Base-by-base conservation (phyloP, 1,140 invertebrate genomes). In the Sinonovacula constricta region DNA sequence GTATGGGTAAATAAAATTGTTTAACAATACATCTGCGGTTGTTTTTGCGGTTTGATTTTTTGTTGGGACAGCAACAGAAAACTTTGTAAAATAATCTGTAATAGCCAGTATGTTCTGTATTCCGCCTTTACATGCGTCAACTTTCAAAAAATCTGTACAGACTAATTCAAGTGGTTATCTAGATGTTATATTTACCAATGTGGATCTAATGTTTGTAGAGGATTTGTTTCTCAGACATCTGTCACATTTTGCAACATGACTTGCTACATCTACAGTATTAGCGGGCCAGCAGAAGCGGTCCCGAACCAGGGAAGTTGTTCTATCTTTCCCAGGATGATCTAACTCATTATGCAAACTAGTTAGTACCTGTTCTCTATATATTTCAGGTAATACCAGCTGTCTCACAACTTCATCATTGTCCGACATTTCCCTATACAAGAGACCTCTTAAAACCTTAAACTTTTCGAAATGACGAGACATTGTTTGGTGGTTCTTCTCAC, bases 211-310 rank as follows among this genome's bases (percentile, higher is more conserved):
- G 5, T 24, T 22, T 7, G 10, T 10, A 15, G 18, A n/a, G 5
- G 10, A 10, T 22, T 56, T 56, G 15, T 24, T 15, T 22, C 53
- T 56, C 5, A 56, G 22, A 56, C 53, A 56, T 22, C 53, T 7
- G 22, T 56, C 22, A 22, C 53, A 56, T 10, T 56, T 10, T 12
- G 10, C 45, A 12, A 49, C 45, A 10, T n/a, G n/a, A 10, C n/a
- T 24, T 36, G 7, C 31, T 10, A 34, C 34, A 28, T 69, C 54
- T 0, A 1, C 12, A 22, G 5, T 33, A 18, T 68, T 66, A 3
- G 65, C 66, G 7, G 75, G 75, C 49, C 63, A 78, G 51, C 39
- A 78, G 34, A 79, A 79, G 28, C 76, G 15, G 0, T 67, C 28
- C 3, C 30, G 0, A 12, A 77, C 10, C 2, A 68, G 12, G 36